Conservation (phyloP, 2,797 vertebrate species). For the Schizothorax lantsangensis region DNA sequence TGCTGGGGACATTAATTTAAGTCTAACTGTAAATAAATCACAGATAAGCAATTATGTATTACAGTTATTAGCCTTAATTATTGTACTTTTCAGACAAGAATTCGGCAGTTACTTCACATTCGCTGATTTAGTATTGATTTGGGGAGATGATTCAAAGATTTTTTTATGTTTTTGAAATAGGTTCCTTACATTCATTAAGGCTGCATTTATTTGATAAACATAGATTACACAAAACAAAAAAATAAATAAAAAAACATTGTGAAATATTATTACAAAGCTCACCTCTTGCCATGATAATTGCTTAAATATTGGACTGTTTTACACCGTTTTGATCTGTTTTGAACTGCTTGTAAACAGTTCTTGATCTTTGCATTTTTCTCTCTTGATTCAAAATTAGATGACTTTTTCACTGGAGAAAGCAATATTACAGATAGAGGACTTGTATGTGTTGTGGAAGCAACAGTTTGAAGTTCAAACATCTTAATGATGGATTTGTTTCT, state of each 20-base stretch:
- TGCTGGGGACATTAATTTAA: background rate
- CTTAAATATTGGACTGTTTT: background rate
- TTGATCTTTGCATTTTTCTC: background rate
- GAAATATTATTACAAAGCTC: background rate
- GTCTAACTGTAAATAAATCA: background rate
- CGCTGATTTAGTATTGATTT: background rate
- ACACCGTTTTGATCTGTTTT: background rate
- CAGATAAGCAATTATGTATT: background rate
- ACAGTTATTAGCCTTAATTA: background rate
- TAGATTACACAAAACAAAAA: no score
- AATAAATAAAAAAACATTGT: background rate
- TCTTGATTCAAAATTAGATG: background rate
- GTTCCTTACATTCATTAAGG: background rate
- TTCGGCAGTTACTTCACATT: background rate
- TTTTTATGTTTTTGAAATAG: background rate
- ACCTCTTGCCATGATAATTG: background rate
- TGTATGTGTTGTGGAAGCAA: background rate
- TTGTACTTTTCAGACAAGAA: background rate
- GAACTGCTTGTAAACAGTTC: background rate
- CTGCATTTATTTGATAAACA: background rate
- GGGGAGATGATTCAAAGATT: no score
- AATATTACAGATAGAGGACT: background rate
- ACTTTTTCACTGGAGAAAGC: background rate
- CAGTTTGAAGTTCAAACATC: background rate
- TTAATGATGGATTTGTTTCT: background rate